Conservation (phyloP, 2,797 vertebrate genomes). For the Phrynocephalus forsythii region DNA sequence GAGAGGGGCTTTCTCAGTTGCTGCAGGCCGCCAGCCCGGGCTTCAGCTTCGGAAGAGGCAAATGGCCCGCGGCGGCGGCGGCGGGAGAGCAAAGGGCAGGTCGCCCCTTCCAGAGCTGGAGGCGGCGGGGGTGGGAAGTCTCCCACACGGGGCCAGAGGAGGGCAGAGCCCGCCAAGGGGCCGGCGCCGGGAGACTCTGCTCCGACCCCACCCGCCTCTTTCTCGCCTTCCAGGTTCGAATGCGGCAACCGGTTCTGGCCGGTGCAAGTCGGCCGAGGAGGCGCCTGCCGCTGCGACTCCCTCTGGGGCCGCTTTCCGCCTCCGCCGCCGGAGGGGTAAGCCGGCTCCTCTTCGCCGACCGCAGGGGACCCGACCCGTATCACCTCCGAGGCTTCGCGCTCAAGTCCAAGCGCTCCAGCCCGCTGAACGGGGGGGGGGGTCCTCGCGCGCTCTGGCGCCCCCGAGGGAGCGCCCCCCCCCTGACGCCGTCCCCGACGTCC, state of each 20-base stretch:
- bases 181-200: not conserved
- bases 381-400: conserved; percentile 8
- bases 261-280: not conserved
- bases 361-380: not conserved
- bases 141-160: no score
- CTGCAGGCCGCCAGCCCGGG: not conserved
- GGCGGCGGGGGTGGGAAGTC: no score
- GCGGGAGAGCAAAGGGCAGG: no score
- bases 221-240: conserved; percentile 7
- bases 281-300: not conserved
- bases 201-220: no score
- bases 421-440: not conserved
- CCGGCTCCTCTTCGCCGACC: not conserved
- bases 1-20: no score
- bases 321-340: not conserved
- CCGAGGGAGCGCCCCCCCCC: not conserved
- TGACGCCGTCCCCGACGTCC: not conserved
- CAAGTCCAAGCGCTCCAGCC: conserved; percentile 5
- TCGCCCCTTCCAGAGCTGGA: no score
- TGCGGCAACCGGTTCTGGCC: conserved; percentile 26
- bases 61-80: no score
- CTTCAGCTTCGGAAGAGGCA: no score
- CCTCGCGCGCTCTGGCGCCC: not conserved
- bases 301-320: not conserved
- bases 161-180: no score